Base-by-base conservation (phyloP, 1,140 invertebrate genomes). In the Oryzaephilus surinamensis region DNA sequence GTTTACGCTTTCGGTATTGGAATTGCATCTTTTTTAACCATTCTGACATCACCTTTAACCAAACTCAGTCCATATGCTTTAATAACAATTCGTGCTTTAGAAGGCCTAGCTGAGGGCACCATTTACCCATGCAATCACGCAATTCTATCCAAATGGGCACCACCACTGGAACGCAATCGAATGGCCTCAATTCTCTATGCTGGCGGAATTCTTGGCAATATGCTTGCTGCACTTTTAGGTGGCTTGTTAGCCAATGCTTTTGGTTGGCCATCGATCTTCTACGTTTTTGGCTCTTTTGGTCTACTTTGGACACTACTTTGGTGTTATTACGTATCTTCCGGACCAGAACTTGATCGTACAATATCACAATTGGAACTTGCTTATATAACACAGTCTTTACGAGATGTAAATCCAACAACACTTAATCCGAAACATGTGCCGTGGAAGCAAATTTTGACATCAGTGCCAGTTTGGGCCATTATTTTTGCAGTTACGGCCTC, bases 111-210 rank as follows among this genome's bases (percentile, higher is more conserved):
- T 58, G 88, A 93, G 73, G 85, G 88, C 28, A 86, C 92, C 0
- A 88, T 84, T 1, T 92, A 88, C 62, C 88, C 88, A 3, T 81
- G 84, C 42, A 90, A 90, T 37, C 84, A 91, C 59, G 80, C 82
- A 7, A 75, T 91, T n/a, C 88, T 86, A 83, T 72, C 82, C 0
- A 74, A 77, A 38, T 93, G 89, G 88, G 79, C 85, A n/a, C 89
- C 88, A 12, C 77, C 80, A 0, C 53, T 76, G 12, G 88, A 93
- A 60, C 71, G 85, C 14, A 84, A 79, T 4, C 72, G 79, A 7
- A 65, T 87, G 18, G 81, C 80, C 0, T 81, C 77, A 0, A 71
- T 87, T 21, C 77, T 81, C 0, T 86, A 85, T 63, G 84, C 82
- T n/a, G 85, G 85, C 3, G 81, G 78, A 46, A 86, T 84, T 58